Percentiles rank a stretch among this genome's conserved stretches.
Evolutionary conservation across 2,888 invertebrate genomes (phyloP).

Genomic region (Syritta pipiens): DNA sequence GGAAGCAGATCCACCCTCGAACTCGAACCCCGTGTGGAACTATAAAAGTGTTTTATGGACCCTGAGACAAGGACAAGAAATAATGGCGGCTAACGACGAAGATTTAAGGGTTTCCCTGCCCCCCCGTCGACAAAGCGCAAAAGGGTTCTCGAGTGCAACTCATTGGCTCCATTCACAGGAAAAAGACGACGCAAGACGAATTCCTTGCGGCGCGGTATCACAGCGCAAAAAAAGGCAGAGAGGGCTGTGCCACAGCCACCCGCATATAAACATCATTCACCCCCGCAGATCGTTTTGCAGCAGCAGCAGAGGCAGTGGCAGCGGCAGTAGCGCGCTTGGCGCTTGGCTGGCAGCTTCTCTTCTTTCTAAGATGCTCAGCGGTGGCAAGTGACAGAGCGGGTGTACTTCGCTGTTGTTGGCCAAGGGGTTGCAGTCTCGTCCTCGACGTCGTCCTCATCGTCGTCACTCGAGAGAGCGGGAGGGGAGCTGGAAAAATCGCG

Average conservation of each 20-base stretch:
- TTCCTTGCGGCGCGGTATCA: slow-evolving; percentile 62
- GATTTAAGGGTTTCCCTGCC: slow-evolving; percentile 71
- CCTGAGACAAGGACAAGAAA: slow-evolving; percentile 77
- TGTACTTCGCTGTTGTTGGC: slow-evolving; percentile 33
- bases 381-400: slow-evolving; percentile 65
- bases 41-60: slow-evolving; percentile 79
- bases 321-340: slow-evolving; percentile 44
- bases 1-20: neutral
- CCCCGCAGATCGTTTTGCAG: slow-evolving; percentile 70
- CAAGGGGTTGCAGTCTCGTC: slow-evolving; percentile 55
- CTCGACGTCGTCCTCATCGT: neutral
- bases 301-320: slow-evolving; percentile 51
- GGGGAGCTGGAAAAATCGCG: slow-evolving; percentile 67
- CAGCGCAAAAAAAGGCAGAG: slow-evolving; percentile 22
- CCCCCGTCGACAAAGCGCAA: slow-evolving; percentile 31
- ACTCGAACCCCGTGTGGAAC: slow-evolving; percentile 72
- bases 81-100: slow-evolving; percentile 77
- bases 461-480: neutral
- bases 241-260: slow-evolving; percentile 34
- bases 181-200: slow-evolving; percentile 68
- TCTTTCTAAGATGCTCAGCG: slow-evolving; percentile 61
- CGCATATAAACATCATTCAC: slow-evolving; percentile 71
- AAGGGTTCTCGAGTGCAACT: slow-evolving; percentile 65
- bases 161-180: slow-evolving; percentile 63
- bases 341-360: slow-evolving; percentile 51